Conservation (phyloP, 2,797 vertebrate species). For the Acrossocheilus fasciatus region DNA sequence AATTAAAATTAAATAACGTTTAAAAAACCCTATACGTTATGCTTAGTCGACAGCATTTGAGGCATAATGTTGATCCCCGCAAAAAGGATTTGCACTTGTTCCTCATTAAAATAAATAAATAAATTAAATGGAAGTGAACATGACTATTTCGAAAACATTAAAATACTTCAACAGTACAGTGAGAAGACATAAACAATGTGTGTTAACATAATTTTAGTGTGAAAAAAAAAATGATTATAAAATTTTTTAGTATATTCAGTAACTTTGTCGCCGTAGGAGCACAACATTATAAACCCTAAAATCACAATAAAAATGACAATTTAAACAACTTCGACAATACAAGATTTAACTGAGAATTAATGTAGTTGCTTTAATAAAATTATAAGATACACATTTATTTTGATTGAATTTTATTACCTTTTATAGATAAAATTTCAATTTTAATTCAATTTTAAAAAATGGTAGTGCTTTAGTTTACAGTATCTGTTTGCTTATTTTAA, state of each 20-base stretch:
- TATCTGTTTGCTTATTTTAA: no score
- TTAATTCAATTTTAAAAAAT: no score
- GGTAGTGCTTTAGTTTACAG: no score
- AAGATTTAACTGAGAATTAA: background rate
- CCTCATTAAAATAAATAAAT: background rate
- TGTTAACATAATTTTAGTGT: background rate
- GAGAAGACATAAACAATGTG: background rate
- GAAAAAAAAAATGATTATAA: background rate
- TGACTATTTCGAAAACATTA: no score
- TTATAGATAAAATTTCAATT: no score
- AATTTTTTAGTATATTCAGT: background rate
- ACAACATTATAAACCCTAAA: background rate
- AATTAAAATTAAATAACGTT: background rate
- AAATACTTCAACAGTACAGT: background rate
- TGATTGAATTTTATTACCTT: no score
- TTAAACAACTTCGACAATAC: background rate
- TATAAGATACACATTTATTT: no score
- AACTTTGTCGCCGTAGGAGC: background rate
- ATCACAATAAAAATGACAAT: background rate
- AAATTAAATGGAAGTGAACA: background rate
- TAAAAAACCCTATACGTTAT: background rate
- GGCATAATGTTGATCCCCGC: background rate
- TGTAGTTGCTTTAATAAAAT: background rate
- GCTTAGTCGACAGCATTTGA: no score
- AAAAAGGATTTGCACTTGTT: background rate